A percentile compares a stretch with the other conserved stretches of the same genome.
phyloP scores from a whole-genome alignment of 2,113 vertebrate genomes.

The Athene noctua region DNA sequence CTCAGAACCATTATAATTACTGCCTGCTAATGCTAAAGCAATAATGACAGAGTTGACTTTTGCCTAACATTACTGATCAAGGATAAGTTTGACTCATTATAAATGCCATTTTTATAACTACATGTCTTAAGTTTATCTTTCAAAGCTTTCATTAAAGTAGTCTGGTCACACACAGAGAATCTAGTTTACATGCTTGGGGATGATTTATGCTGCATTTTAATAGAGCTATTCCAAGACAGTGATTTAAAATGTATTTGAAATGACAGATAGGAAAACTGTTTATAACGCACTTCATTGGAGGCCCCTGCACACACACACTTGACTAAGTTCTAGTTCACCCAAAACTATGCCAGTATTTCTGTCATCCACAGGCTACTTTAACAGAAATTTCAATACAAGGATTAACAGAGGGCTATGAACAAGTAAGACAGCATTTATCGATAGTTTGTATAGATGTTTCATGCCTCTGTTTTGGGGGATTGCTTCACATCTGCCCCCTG shows the following conservation, averaged over 20 bases:
- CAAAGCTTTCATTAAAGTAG: neutral
- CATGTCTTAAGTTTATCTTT: neutral
- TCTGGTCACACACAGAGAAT: neutral
- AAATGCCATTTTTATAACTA: neutral
- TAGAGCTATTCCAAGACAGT: neutral
- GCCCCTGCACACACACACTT: neutral
- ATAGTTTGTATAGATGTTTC: neutral
- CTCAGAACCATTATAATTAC: neutral
- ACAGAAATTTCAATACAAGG: neutral
- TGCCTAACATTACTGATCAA: fast-evolving
- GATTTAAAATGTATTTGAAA: neutral
- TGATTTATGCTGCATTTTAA: conserved; percentile 9
- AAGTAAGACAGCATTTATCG: neutral
- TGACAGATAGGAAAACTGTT: neutral
- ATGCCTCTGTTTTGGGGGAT: neutral
- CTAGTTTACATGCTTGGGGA: neutral
- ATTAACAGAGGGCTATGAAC: neutral
- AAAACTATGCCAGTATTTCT: neutral
- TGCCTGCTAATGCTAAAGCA: neutral
- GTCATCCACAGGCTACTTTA: neutral
- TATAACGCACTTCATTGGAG: neutral
- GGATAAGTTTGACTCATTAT: neutral
- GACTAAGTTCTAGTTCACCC: neutral
- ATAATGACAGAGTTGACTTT: neutral
- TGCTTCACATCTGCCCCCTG: neutral